Base-by-base conservation (phyloP, 2,888 invertebrate genomes). In the Amorpha juglandis region DNA sequence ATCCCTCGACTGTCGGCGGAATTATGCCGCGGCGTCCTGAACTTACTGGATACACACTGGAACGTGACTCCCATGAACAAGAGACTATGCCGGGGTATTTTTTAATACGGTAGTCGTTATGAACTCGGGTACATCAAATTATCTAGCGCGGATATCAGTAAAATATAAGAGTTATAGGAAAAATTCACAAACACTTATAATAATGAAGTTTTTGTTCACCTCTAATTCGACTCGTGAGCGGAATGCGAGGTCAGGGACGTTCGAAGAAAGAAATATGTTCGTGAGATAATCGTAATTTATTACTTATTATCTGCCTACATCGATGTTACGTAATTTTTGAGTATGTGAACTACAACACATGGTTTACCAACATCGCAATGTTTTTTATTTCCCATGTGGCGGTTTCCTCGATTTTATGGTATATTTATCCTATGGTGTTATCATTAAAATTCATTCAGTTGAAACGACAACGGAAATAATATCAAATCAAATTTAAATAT, bases 221-320 rank as follows among this genome's bases (percentile, higher is more conserved):
- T 50, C 51, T 50, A 48, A 66, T 63, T 66, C 45, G 63, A 35
- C 33, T 52, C 51, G 65, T 33, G 33, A 65, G 35, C 33, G 67
- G 64, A 64, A 67, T 67, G 67, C 51, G 67, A 58, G 67, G 62
- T 64, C 64, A 67, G 55, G 67, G 67, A 51, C 67, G 67, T 62
- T 47, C 63, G 66, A 38, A 64, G 58, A 67, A 64, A 64, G 27
- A 67, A 50, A 67, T 64, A 62, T 67, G 64, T 67, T 50, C 33
- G 47, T 65, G 33, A 62, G 63, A 62, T 64, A 62, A 67, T 67
- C 58, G 48, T 67, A 66, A 62, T 67, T 50, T 65, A 65, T 65
- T 58, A 55, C 58, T 62, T 11, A 42, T 45, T n/a, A 66, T 63
- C 53, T 58, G 47, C 64, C 55, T 64, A 64, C 64, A 53, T 45